Evolutionary conservation across 2,113 vertebrate species (phyloP).

Genomic region (Poeciliopsis occidentalis): DNA sequence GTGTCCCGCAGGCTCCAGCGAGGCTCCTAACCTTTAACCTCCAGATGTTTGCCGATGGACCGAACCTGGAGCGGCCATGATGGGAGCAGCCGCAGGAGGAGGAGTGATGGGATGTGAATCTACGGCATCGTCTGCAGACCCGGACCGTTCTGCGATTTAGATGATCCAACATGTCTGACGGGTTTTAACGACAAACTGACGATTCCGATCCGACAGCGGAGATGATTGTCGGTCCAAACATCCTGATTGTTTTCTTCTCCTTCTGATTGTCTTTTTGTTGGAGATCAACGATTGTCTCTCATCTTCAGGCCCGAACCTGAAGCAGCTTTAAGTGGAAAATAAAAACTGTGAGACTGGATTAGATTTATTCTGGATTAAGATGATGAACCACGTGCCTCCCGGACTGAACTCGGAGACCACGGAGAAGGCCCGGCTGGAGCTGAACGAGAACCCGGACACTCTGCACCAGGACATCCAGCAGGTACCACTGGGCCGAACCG

Average conservation of each 20-base stretch:
- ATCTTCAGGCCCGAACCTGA: not conserved
- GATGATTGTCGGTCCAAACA: constrained; percentile 22
- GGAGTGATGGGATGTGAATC: constrained; percentile 15
- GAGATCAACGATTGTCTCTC: constrained; percentile 22
- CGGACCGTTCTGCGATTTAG: not conserved
- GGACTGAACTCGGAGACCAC: constrained; percentile 93
- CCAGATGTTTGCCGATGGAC: not conserved
- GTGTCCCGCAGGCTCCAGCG: too few species aligned
- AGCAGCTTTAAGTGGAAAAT: not conserved
- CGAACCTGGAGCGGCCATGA: constrained; percentile 17
- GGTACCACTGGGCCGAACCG: constrained; percentile 67
- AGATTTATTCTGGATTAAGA: not conserved
- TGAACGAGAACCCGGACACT: constrained; percentile 97
- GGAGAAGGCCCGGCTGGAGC: constrained; percentile 95
- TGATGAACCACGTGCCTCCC: constrained; percentile 94
- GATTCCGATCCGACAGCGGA: not conserved
- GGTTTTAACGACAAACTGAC: not conserved
- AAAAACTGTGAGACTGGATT: too few species aligned
- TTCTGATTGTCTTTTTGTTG: not conserved
- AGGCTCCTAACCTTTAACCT: not conserved
- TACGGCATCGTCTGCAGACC: not conserved
- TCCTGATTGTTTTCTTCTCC: constrained; percentile 33
- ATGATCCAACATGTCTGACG: not conserved
- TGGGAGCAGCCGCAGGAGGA: constrained; percentile 26
- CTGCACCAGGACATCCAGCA: constrained; percentile 98